Evolutionary conservation across 2,113 vertebrate species (phyloP).

Genomic region (Tretioscincus oriximinensis): DNA sequence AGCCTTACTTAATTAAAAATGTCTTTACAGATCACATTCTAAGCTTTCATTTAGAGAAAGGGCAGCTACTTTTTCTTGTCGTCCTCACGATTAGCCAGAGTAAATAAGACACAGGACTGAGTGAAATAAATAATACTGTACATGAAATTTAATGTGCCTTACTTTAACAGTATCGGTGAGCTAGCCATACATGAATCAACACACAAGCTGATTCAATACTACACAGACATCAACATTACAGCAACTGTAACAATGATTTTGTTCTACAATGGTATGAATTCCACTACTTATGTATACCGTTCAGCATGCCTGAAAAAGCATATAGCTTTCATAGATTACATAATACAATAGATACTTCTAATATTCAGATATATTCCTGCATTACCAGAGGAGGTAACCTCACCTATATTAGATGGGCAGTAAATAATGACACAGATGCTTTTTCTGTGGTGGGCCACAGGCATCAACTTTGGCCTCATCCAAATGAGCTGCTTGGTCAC

Average conservation of each 20-base stretch:
- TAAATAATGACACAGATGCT: no score
- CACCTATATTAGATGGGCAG: no score
- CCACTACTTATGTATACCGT: background rate
- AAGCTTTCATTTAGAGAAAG: background rate
- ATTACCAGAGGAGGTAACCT: background rate
- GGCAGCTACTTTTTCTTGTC: background rate
- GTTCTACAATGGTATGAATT: background rate
- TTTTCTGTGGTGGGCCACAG: no score
- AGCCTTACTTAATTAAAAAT: background rate
- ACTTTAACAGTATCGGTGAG: background rate
- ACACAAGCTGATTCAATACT: no score
- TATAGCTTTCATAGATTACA: background rate
- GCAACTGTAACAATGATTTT: background rate
- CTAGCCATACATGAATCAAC: background rate
- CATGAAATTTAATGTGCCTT: background rate
- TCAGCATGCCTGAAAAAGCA: background rate
- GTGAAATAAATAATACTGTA: background rate
- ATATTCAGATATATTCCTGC: background rate
- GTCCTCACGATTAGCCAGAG: background rate
- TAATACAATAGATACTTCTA: background rate
- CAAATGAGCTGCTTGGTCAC: no score
- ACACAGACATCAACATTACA: background rate
- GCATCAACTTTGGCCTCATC: no score
- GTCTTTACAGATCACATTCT: background rate
- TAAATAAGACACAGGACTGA: background rate